Percentiles rank a stretch among this genome's conserved stretches.
Conservation (phyloP, 1,140 invertebrate genomes). For the Halictus rubicundus region DNA sequence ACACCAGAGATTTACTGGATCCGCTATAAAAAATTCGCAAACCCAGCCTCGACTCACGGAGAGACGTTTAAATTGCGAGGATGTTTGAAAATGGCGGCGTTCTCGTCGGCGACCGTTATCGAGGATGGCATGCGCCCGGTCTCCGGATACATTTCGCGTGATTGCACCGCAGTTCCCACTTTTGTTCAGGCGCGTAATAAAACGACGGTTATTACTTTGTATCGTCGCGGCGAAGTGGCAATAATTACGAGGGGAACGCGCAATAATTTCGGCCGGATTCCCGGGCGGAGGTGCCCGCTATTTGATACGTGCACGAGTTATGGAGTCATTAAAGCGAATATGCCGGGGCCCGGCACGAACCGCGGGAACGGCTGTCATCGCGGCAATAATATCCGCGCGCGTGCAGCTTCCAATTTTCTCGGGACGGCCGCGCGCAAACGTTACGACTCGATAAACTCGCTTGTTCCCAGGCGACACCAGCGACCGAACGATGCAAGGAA, state of each 20-base stretch:
- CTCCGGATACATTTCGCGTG: no score
- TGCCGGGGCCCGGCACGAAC: constrained; percentile 8
- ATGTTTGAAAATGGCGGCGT: no score
- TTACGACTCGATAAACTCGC: constrained; percentile 52
- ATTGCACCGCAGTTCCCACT: not conserved
- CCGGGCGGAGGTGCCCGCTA: not conserved
- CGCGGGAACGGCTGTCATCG: constrained; percentile 27
- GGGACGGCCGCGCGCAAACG: not conserved
- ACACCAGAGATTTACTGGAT: no score
- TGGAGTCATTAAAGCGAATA: constrained; percentile 29
- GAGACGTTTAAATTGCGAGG: no score
- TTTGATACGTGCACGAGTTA: constrained; percentile 13
- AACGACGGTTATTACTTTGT: not conserved
- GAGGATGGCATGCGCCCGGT: no score
- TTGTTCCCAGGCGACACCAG: constrained; percentile 11
- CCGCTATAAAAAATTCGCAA: no score
- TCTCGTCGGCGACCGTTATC: no score
- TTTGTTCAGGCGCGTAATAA: not conserved
- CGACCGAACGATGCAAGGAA: not conserved
- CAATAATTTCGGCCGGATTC: not conserved
- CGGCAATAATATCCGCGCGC: constrained; percentile 40
- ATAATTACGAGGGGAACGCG: not conserved
- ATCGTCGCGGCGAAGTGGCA: not conserved
- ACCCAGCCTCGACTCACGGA: no score
- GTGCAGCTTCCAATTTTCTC: constrained; percentile 47